Conservation (phyloP, 2,113 vertebrate genomes). For the Equus quagga region DNA sequence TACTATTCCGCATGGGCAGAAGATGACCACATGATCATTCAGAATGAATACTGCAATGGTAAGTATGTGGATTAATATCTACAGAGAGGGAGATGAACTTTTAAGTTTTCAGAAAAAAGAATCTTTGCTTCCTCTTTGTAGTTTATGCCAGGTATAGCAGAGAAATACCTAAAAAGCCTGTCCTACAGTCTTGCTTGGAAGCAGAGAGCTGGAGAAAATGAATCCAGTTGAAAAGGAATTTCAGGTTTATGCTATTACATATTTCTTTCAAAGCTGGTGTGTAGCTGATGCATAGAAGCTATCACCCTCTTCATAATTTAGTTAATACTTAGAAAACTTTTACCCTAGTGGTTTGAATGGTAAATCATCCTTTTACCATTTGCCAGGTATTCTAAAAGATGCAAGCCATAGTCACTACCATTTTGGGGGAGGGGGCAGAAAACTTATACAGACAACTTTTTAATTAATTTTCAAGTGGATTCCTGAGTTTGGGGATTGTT, state of each 20-base stretch:
- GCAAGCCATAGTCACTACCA: neutral
- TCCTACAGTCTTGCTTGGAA: neutral
- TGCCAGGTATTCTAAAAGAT: neutral
- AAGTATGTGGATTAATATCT: slow-evolving; percentile 37
- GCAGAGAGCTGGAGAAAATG: neutral
- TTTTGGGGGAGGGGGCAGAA: neutral
- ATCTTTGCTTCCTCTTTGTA: neutral
- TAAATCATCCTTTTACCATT: neutral
- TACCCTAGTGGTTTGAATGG: neutral
- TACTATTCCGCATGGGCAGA: slow-evolving; percentile 98
- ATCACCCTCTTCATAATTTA: neutral
- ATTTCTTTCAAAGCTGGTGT: neutral
- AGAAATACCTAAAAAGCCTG: neutral
- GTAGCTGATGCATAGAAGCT: neutral
- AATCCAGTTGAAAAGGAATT: neutral
- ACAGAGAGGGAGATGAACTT: neutral
- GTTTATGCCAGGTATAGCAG: neutral
- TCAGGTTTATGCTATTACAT: neutral
- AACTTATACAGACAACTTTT: neutral
- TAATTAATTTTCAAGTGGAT: neutral
- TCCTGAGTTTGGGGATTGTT: neutral
- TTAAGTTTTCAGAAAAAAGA: neutral
- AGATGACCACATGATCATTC: slow-evolving; percentile 96
- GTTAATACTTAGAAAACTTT: neutral
- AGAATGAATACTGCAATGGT: slow-evolving; percentile 98